These are phyloP conservation scores for Drosophila baimaii DNA, from an alignment of 1,140 invertebrate species.

Conservation along the genomic window DNA sequence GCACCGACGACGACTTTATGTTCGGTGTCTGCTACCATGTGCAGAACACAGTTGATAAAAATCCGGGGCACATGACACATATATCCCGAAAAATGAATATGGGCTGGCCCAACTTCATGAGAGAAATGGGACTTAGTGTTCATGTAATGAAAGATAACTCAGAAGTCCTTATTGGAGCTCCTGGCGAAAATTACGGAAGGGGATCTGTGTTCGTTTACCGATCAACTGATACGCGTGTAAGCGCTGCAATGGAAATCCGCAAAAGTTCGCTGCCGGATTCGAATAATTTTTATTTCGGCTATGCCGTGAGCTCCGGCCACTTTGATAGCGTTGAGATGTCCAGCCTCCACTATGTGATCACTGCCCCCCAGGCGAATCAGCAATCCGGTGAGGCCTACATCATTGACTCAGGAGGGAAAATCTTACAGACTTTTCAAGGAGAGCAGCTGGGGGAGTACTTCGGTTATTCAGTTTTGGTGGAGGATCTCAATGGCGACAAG, in stretches of 20 bases:
- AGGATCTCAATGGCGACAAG: conserved; percentile 90
- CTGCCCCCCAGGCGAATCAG: conserved; percentile 70
- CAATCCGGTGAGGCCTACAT: conserved; percentile 75
- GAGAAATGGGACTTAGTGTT: conserved; percentile 85
- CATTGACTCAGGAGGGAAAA: conserved; percentile 37
- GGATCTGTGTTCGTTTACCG: background rate
- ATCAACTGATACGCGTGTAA: rapidly evolving
- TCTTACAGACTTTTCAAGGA: conserved; percentile 84
- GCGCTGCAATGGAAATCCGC: background rate
- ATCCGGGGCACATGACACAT: conserved; percentile 44
- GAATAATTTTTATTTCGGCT: conserved; percentile 66
- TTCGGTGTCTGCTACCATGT: conserved; percentile 85
- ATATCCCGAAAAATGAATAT: conserved; percentile 48
- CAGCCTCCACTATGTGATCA: conserved; percentile 67
- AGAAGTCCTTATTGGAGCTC: conserved; percentile 86
- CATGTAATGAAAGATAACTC: conserved; percentile 84
- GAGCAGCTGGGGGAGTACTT: conserved; percentile 91
- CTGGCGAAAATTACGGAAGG: conserved; percentile 68
- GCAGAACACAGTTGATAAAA: conserved; percentile 48
- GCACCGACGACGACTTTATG: conserved; percentile 63
- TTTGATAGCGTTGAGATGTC: conserved; percentile 62
- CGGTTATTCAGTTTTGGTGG: conserved; percentile 88
- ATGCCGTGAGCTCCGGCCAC: conserved; percentile 69
- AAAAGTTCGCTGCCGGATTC: no score
- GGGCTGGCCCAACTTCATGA: conserved; percentile 80